Percentiles rank a stretch among this genome's conserved stretches.
Evolutionary conservation across 1,140 invertebrate species (phyloP).

Genomic region (Zaprionus inermis): DNA sequence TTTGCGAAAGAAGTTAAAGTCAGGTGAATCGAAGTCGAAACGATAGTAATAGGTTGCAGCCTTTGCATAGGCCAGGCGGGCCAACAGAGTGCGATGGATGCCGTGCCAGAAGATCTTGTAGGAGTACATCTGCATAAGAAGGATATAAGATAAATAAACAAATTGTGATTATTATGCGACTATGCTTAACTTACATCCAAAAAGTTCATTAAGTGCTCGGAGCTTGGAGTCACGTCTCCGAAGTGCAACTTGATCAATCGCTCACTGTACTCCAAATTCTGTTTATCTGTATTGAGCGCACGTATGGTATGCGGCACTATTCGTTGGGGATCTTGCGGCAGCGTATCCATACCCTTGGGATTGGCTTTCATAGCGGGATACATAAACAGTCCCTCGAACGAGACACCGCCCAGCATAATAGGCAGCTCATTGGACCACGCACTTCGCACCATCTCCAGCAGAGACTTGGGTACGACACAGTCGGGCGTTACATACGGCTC

Average conservation of each 20-base stretch:
- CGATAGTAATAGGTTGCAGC: constrained; percentile 84
- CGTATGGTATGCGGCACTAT: constrained; percentile 57
- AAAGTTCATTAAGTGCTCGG: constrained; percentile 48
- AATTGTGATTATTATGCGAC: not conserved
- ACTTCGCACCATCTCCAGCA: constrained; percentile 64
- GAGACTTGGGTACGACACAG: constrained; percentile 72
- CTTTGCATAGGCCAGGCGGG: constrained; percentile 72
- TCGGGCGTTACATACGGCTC: constrained; percentile 70
- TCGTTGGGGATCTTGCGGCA: constrained; percentile 50
- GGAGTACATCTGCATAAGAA: constrained; percentile 64
- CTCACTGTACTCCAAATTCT: constrained; percentile 45
- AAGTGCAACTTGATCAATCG: constrained; percentile 60
- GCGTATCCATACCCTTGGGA: constrained; percentile 41
- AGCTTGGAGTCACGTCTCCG: constrained; percentile 53
- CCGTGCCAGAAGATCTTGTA: constrained; percentile 84
- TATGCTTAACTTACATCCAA: constrained; percentile 58
- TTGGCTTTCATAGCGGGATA: constrained; percentile 62
- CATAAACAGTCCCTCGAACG: constrained; percentile 79
- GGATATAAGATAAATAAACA: not conserved
- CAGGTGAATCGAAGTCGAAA: constrained; percentile 83
- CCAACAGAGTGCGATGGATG: constrained; percentile 75
- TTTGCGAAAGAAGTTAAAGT: constrained; percentile 71
- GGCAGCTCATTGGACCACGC: constrained; percentile 82
- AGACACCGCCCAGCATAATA: constrained; percentile 77
- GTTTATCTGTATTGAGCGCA: constrained; percentile 20